Evolutionary conservation across 2,888 invertebrate genomes (phyloP).

Genomic region (Drosophila borborema): DNA sequence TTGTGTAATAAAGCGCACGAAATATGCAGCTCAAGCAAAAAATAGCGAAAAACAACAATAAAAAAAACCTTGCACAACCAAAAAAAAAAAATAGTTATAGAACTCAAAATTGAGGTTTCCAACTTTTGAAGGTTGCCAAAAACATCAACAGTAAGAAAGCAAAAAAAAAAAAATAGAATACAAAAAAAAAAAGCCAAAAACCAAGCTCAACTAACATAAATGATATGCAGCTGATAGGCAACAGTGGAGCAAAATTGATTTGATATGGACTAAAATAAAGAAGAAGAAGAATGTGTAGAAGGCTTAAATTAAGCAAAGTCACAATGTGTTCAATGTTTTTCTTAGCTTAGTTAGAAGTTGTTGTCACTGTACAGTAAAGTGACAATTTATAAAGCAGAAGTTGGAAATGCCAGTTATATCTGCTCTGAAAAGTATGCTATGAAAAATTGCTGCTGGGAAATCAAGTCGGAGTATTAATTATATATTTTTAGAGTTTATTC

Average conservation of each 20-base stretch:
- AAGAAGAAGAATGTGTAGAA: neutral
- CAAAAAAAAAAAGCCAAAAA: neutral
- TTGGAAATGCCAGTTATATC: too few species aligned
- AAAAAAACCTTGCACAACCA: neutral
- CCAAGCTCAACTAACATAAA: slow-evolving; percentile 7
- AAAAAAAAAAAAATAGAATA: slow-evolving; percentile 1
- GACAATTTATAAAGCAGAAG: too few species aligned
- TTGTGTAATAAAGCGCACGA: slow-evolving; percentile 36
- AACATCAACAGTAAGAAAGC: slow-evolving; percentile 20
- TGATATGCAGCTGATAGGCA: slow-evolving; percentile 9
- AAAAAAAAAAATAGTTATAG: neutral
- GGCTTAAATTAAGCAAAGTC: neutral
- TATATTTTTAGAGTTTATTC: too few species aligned
- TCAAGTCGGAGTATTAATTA: too few species aligned
- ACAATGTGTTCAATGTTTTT: neutral
- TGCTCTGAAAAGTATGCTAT: neutral
- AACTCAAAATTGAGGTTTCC: slow-evolving; percentile 38
- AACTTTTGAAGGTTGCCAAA: slow-evolving; percentile 54
- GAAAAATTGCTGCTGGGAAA: neutral
- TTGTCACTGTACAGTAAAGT: too few species aligned
- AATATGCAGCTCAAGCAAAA: slow-evolving; percentile 19
- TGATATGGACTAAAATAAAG: neutral
- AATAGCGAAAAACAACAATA: neutral
- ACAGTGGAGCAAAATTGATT: slow-evolving; percentile 11
- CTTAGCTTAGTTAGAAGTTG: too few species aligned